These are phyloP conservation scores for Siphlonurus alternatus DNA, from an alignment of 2,888 invertebrate species.

Conservation along the genomic window DNA sequence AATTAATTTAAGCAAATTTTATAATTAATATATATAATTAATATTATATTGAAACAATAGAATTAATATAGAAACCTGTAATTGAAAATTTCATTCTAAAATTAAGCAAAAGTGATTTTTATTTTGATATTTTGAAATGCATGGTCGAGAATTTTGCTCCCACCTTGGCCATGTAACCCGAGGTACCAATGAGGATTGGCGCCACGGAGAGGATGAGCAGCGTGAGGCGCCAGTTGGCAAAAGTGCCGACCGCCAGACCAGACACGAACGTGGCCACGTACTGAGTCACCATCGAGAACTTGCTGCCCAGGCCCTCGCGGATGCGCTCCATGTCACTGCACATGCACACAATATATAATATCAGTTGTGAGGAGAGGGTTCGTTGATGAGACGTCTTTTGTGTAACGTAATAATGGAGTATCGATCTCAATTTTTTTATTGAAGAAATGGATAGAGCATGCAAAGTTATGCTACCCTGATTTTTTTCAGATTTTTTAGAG, in stretches of 20 bases:
- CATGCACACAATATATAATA: slow-evolving; percentile 10
- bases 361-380: neutral
- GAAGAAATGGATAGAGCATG: no score
- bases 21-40: neutral
- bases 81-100: no score
- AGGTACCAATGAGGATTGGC: slow-evolving; percentile 28
- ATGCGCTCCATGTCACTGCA: slow-evolving; percentile 32
- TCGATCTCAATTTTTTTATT: no score
- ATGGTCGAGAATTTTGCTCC: slow-evolving; percentile 16
- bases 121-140: neutral
- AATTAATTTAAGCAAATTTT: neutral
- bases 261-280: slow-evolving; percentile 26
- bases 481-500: no score
- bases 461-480: no score
- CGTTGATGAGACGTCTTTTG: neutral
- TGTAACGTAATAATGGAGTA: no score
- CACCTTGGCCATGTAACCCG: slow-evolving; percentile 26
- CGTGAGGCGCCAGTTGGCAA: slow-evolving; percentile 34
- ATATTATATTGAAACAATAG: neutral
- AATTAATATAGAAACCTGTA: no score
- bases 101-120: no score
- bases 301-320: slow-evolving; percentile 32
- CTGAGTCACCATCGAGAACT: slow-evolving; percentile 27
- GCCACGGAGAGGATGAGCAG: slow-evolving; percentile 34
- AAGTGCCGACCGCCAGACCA: slow-evolving; percentile 28